Evolutionary conservation across 2,797 vertebrate species (phyloP), one percentile per base, ranked within the genome.

Genomic region (Iguana delicatissima): DNA sequence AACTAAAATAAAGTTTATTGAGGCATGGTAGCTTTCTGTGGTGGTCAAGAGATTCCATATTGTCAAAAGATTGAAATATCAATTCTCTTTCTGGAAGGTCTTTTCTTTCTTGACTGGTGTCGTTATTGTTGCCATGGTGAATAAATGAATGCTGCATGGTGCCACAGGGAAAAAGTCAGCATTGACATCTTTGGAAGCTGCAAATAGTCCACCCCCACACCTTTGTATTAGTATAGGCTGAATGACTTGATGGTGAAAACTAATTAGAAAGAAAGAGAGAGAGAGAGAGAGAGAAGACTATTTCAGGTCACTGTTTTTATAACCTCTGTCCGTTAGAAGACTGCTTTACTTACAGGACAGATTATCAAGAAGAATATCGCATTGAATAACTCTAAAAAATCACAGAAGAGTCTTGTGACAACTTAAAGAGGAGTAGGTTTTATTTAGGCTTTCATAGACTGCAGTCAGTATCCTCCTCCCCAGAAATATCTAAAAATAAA

Each of bases 101-200:
- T 94, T 72, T 80, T 50, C 69, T 55, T 93, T n/a, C 92, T 82
- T 82, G 87, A 57, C 94, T 98, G 92, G 93, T 95, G 92, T 96
- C 96, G 92, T 97, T 96, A 89, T 87, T 96, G 97, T 98, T 98
- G 97, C 97, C 95, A 97, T 98, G 97, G 98, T 96, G 96, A 98
- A 95, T 94, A 96, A 97, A 95, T 94, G 95, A 96, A 95, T 96
- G 93, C 92, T 92, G 69, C 92, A 59, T 94, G 91, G 96, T 94
- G 92, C 89, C 92, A 88, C 89, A 92, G 93, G 67, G 62, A 93
- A 96, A 96, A 97, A 96, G 94, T 95, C 95, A 96, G 95, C 92
- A 80, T 86, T 96, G 96, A 97, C 88, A 91, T 93, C 91, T 96
- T 97, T 92, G 93, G 92, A 92, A 94, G 90, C 50, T 91, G 93